phyloP scores from a whole-genome alignment of 2,113 vertebrate genomes.

The Galemys pyrenaicus region DNA sequence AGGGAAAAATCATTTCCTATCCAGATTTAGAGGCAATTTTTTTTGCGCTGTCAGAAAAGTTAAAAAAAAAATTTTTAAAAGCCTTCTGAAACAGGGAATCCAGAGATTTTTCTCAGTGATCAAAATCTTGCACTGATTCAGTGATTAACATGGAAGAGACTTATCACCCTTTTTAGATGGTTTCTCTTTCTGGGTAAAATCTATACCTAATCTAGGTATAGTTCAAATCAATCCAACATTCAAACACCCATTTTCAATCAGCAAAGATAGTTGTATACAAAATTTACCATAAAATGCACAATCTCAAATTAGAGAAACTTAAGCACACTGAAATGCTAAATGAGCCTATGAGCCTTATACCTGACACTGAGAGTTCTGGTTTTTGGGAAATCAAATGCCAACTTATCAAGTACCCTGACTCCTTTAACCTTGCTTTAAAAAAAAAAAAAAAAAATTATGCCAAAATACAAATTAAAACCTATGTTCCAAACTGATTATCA shows the following conservation, averaged over 20 bases:
- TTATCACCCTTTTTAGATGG: neutral
- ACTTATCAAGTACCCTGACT: neutral
- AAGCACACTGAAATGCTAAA: neutral
- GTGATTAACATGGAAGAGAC: neutral
- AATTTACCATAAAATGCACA: constrained; percentile 29
- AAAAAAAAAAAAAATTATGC: neutral
- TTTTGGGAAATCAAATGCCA: neutral
- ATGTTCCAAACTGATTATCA: constrained; percentile 25
- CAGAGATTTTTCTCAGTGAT: neutral
- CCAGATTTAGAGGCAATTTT: neutral
- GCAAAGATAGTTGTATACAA: neutral
- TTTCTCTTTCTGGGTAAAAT: constrained; percentile 4
- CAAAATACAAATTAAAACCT: neutral
- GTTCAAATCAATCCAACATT: neutral
- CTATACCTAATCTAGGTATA: neutral
- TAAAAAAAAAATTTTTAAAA: neutral
- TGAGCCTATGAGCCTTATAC: neutral
- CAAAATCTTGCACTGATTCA: neutral
- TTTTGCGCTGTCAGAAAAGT: neutral
- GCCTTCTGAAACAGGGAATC: neutral
- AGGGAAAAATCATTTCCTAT: neutral
- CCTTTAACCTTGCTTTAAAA: neutral
- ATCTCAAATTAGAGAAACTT: neutral
- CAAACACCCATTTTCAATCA: constrained; percentile 14
- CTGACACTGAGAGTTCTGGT: neutral